These are phyloP conservation scores for Rhinogobius similis DNA, from an alignment of 2,113 vertebrate genomes.

Conservation along the genomic window DNA sequence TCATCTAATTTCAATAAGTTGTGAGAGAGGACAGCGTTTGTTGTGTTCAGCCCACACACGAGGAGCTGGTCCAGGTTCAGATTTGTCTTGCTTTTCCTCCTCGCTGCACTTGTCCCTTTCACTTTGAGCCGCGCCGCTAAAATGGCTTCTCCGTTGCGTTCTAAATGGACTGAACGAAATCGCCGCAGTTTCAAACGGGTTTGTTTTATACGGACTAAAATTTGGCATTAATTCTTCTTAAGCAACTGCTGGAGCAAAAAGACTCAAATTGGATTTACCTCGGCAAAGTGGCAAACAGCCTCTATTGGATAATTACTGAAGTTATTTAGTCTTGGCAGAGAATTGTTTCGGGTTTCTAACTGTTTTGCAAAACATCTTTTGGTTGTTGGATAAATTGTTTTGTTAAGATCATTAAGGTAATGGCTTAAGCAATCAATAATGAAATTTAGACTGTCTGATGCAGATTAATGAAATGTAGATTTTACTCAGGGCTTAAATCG, in stretches of 20 bases:
- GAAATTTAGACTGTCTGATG: not conserved
- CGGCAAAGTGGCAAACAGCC: not conserved
- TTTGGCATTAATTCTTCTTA: constrained; percentile 7
- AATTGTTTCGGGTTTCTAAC: not conserved
- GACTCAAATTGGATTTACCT: constrained; percentile 3
- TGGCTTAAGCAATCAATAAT: not conserved
- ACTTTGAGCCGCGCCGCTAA: not conserved
- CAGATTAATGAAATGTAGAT: not conserved
- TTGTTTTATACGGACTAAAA: not conserved
- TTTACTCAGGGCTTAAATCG: not conserved
- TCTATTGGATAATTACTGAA: constrained; percentile 1
- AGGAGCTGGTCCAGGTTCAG: not conserved
- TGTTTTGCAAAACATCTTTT: not conserved
- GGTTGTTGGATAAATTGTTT: not conserved
- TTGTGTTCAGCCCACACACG: not conserved
- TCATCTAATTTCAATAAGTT: too few relatives aligned
- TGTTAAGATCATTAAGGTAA: not conserved
- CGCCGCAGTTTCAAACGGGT: not conserved
- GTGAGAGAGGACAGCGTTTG: too few relatives aligned
- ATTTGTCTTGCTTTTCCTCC: constrained; percentile 3
- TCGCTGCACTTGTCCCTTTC: not conserved
- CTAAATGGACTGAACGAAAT: constrained; percentile 3
- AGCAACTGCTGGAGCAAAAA: constrained; percentile 5
- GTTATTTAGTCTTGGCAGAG: constrained; percentile 5
- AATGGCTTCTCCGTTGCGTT: not conserved